These are phyloP conservation scores for Eilema sororculum DNA, from an alignment of 2,888 invertebrate species.

Conservation along the genomic window DNA sequence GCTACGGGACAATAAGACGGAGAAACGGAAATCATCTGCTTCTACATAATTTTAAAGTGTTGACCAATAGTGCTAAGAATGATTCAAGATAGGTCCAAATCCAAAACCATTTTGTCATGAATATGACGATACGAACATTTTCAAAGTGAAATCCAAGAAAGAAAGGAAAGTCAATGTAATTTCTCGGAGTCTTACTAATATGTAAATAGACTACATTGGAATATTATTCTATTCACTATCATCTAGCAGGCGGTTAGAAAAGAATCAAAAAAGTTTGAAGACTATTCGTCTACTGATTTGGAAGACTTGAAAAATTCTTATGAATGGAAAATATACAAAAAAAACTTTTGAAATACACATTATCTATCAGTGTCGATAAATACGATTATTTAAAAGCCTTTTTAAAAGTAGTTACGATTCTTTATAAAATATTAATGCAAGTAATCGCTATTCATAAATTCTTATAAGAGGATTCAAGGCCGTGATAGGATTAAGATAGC, in stretches of 20 bases:
- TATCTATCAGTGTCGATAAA: conserved; percentile 35
- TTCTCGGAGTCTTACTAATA: background rate
- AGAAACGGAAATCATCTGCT: conserved; percentile 83
- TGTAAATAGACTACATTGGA: background rate
- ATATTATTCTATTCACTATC: background rate
- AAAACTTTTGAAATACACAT: background rate
- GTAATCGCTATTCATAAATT: conserved; percentile 57
- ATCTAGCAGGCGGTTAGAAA: conserved; percentile 3
- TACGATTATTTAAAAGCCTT: conserved; percentile 53
- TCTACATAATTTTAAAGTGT: conserved; percentile 73
- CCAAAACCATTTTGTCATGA: conserved; percentile 3
- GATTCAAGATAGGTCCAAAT: conserved; percentile 18
- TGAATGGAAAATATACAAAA: conserved; percentile 30
- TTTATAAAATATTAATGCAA: conserved; percentile 46
- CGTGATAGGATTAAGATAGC: conserved; percentile 78
- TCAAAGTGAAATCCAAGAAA: conserved; percentile 11
- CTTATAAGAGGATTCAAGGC: conserved; percentile 74
- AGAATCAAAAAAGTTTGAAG: conserved; percentile 16
- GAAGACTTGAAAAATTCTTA: conserved; percentile 39
- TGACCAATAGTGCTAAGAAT: conserved; percentile 73
- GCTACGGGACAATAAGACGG: conserved; percentile 77
- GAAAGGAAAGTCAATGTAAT: background rate
- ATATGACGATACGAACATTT: conserved; percentile 22
- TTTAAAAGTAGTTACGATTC: conserved; percentile 45
- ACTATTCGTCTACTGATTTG: conserved; percentile 34